Base-by-base conservation (phyloP, 1,140 invertebrate species). In the Drosophila neocordata region DNA sequence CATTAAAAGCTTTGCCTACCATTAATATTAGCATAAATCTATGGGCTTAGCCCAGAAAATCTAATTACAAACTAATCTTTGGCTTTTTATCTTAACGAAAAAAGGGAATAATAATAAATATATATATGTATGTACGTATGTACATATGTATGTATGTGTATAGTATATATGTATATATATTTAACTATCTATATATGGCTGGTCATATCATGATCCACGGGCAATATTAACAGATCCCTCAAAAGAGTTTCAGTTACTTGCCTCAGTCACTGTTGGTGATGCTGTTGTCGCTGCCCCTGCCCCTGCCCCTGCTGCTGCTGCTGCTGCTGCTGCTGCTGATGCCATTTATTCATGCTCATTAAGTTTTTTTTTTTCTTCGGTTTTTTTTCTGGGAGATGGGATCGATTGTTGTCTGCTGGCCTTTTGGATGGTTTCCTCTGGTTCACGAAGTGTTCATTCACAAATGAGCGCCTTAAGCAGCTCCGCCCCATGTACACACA, bases 381-480 rank as follows among this genome's bases (percentile, higher is more conserved):
- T 77, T 64, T 67, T 70, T 77, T 68, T 65, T 31, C 27, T 31
- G 27, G 38, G 44, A 57, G 68, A 61, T 68, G 31, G 69, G 52
- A 66, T 68, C 75, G 61, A 73, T 79, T 72, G 69, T 77, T 71
- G 72, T 75, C 63, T 69, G 53, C 41, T 55, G 41, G 41, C 41
- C 53, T 55, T 24, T 58, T 72, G 78, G 78, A 73, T 65, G 63
- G 69, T 64, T 56, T 44, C 20, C 48, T 52, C 44, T 60, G 27
- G 79, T 88, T 88, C 79, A 71, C 79, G 73, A 62, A 76, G 84
- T 84, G 84, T 89, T 89, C 85, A 89, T 89, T 89, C 85, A 89
- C 85, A 89, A 89, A 89, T 89, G 85, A 89, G 85, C 75, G 85
- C 85, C 85, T 87, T 77, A 89, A 89, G 85, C 85, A 89, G 85